Percentiles rank a stretch among this genome's conserved stretches.
phyloP scores from a whole-genome alignment of 2,113 vertebrate genomes.

The Sander vitreus region DNA sequence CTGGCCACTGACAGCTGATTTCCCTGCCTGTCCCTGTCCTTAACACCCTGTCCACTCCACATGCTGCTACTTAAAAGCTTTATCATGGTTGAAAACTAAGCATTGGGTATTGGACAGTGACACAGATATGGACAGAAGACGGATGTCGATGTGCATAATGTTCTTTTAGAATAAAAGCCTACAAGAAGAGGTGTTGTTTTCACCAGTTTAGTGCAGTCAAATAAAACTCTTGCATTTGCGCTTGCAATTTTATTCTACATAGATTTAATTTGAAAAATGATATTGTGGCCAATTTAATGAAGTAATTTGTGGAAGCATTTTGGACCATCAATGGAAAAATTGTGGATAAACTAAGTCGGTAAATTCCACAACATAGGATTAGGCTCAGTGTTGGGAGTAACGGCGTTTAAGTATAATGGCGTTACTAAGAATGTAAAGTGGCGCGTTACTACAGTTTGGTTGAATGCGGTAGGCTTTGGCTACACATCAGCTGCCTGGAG shows the following conservation, averaged over 20 bases:
- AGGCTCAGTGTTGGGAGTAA: too few species aligned
- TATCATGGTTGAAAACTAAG: slow-evolving; percentile 72
- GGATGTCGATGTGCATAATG: slow-evolving; percentile 29
- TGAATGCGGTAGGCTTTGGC: too few species aligned
- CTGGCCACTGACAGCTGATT: slow-evolving; percentile 79
- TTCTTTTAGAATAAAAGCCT: slow-evolving; percentile 21
- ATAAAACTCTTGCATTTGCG: slow-evolving; percentile 5
- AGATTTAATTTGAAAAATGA: neutral
- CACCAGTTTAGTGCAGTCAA: neutral
- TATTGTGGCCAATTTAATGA: neutral
- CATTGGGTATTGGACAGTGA: slow-evolving; percentile 55
- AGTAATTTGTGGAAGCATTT: neutral
- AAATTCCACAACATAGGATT: neutral
- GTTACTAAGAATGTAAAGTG: too few species aligned
- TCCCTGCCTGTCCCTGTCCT: slow-evolving; percentile 71
- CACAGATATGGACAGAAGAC: slow-evolving; percentile 48
- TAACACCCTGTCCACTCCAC: slow-evolving; percentile 67
- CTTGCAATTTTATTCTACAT: neutral
- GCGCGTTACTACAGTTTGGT: too few species aligned
- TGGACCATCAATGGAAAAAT: neutral
- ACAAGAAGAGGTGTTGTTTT: slow-evolving; percentile 6
- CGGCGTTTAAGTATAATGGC: too few species aligned
- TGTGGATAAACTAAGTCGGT: neutral
- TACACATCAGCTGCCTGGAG: too few species aligned
- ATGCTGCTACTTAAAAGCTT: slow-evolving; percentile 73